Evolutionary conservation across 1,140 invertebrate genomes (phyloP).

Genomic region (Penaeus indicus): DNA sequence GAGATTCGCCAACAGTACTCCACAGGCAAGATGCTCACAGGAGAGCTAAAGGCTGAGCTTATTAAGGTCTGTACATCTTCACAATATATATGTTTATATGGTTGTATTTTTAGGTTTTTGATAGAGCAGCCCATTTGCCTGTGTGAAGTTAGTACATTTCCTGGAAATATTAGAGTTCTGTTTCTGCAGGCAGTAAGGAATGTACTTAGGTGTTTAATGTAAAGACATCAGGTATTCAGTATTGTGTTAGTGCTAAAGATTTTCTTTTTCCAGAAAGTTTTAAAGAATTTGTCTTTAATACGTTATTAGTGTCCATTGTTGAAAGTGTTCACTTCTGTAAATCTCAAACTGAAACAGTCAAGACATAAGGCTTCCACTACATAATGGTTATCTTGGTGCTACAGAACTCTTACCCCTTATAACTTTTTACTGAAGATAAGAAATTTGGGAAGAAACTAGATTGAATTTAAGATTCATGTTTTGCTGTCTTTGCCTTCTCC

Average conservation of each 20-base stretch:
- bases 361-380: too few species aligned
- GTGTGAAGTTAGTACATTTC: background rate
- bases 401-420: background rate
- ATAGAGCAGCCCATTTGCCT: background rate
- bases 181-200: too few species aligned
- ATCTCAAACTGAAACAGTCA: too few species aligned
- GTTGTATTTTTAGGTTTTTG: background rate
- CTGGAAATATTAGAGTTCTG: background rate
- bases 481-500: background rate
- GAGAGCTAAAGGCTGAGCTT: conserved; percentile 93
- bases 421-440: background rate
- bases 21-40: conserved; percentile 91
- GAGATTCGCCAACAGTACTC: conserved; percentile 88
- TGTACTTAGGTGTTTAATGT: too few species aligned
- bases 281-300: too few species aligned
- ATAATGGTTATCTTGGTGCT: background rate
- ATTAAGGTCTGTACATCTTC: conserved; percentile 75
- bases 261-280: too few species aligned
- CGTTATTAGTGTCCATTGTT: too few species aligned
- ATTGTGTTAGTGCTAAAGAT: too few species aligned
- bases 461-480: background rate
- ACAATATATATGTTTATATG: background rate
- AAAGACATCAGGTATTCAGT: too few species aligned
- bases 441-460: too few species aligned
- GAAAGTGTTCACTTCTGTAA: too few species aligned